Evolutionary conservation across 2,888 invertebrate genomes (phyloP), one percentile per base, ranked within the genome.

Genomic region (Macroteleia sp.): DNA sequence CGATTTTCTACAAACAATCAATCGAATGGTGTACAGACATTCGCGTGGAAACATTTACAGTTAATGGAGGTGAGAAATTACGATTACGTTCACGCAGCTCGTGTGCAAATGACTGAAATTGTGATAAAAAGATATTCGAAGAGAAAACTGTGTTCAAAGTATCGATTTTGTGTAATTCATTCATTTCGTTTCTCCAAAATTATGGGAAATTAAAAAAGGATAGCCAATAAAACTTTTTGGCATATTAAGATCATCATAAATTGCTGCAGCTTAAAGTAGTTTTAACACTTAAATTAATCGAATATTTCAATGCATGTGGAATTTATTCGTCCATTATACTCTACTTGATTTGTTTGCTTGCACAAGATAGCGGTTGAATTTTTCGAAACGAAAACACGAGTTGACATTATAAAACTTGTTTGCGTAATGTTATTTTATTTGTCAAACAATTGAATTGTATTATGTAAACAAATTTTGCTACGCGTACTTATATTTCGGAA

Each of bases 221-320:
- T 42, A 42, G 30, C 19, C 30, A 42, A 57, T 57, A 30, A 57
- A 42, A 12, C 44, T 25, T 57, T 57, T 42, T 57, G 20, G 44
- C 44, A 44, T 57, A 57, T 57, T 44, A 57, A 57, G 32, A 57
- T 57, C 56, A 25, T 30, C 42, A 30, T 57, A 57, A 57, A 57
- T 57, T 57, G 56, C 30, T 10, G n/a, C n/a, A 16, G 44, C 44
- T 57, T 57, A 57, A 57, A 57, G n/a, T n/a, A 57, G 56, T 42
- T 56, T 56, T 56, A 56, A 56, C 42, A 56, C 41, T 42, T 20
- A 19, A 56, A 56, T 30, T 19, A 42, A 4, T 8, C 20, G 42
- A 42, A 42, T 5, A 20, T 20, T 42, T 42, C 30, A 56, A 56
- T 42, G 30, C 30, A 10, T 42, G 42, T 9, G 19, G 30, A 56